Base-by-base conservation (phyloP, 2,797 vertebrate species). In the Typhlichthys subterraneus region DNA sequence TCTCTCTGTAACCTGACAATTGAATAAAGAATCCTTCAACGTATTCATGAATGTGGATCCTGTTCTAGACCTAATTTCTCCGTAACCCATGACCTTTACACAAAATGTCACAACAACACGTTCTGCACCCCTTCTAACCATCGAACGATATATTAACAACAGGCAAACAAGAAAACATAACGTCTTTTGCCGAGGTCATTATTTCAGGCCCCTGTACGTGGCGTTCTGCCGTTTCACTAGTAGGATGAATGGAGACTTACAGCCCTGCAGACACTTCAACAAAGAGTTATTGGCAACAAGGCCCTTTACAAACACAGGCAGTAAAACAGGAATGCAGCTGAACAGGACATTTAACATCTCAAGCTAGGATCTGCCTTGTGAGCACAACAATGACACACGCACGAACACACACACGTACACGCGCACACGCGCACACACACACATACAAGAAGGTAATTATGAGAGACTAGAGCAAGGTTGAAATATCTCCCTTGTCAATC, bases 311-410 rank as follows among this genome's bases (percentile, higher is more conserved):
- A 63, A 73, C 61, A 63, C 17, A 63, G 31, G 54, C 45, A 49
- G 46, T 1, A 13, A 58, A 49, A 72, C 19, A 83, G 73, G 81
- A 87, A 90, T 88, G 84, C 65, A 55, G 82, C 7, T 5, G 23
- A 62, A 69, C 87, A 50, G 56, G 83, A 75, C 70, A 72, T 70
- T 73, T 56, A 57, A 54, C 61, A 64, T 47, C 19, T 10, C 51
- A 47, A 65, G 46, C 55, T 31, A 64, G 48, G 72, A 70, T 63
- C 19, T 42, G n/a, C 52, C 49, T 42, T 46, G 23, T 65, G 58
- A 56, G n/a, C 2, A 10, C 23, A 63, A 38, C 29, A 53, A n/a
- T 31, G 42, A 48, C 17, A 45, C 12, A 53, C 17, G 46, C 51
- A 42, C 45, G 49, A 29, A 15, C 58, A 49, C n/a, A 45, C 51